phyloP scores from a whole-genome alignment of 2,888 invertebrate species.

The Dysmachus trigonus region DNA sequence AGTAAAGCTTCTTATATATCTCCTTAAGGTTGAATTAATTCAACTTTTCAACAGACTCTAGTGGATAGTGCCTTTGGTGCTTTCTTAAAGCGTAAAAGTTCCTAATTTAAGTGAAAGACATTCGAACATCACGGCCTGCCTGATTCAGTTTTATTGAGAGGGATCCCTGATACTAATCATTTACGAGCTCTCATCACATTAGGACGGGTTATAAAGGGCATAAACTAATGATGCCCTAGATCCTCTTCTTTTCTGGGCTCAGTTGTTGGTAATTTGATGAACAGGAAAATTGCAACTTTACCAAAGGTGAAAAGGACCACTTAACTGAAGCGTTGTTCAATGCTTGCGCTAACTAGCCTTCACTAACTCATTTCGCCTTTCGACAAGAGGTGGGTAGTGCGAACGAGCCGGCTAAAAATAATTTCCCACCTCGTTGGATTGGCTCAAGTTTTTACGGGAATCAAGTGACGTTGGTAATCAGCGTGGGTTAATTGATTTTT shows the following conservation, averaged over 20 bases:
- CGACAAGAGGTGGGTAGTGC: background rate
- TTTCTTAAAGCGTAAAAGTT: background rate
- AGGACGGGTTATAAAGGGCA: background rate
- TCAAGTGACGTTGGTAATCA: background rate
- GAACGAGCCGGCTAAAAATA: background rate
- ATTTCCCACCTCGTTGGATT: background rate
- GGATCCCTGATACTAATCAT: background rate
- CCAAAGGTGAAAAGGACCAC: background rate
- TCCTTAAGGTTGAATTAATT: constrained; percentile 8
- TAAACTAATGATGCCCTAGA: background rate
- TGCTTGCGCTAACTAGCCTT: background rate
- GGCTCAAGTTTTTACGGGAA: background rate
- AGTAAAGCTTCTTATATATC: too few relatives aligned
- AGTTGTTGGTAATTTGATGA: background rate
- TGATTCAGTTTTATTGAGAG: background rate
- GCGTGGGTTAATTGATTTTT: constrained; percentile 20
- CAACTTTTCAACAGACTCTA: background rate
- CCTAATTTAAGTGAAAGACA: background rate
- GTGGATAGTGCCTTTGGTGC: background rate
- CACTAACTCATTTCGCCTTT: background rate
- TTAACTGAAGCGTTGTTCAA: background rate
- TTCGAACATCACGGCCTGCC: background rate
- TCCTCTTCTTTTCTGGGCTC: background rate
- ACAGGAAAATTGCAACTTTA: constrained; percentile 9
- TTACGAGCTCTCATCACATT: constrained; percentile 17